Conservation (phyloP, 2,797 vertebrate genomes). For the Lemur catta region DNA sequence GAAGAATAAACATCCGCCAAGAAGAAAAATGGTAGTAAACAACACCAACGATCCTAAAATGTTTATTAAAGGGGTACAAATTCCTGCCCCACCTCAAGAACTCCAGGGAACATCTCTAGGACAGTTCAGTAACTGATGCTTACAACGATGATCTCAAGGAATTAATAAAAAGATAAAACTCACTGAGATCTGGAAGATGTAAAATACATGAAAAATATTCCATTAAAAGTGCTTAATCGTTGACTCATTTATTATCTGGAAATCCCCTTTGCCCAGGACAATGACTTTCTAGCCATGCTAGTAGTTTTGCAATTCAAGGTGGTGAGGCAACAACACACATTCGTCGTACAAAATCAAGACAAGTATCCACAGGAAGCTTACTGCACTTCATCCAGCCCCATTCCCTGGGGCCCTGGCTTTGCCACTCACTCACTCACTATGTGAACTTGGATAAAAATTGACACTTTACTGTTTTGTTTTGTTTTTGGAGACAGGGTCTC, state of each 20-base stretch:
- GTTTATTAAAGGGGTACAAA: not conserved
- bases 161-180: not conserved
- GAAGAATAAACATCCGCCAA: not conserved
- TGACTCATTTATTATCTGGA: not conserved
- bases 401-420: not conserved
- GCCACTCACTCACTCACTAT: not conserved
- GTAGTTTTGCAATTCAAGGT: not conserved
- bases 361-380: accelerated
- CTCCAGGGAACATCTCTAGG: not conserved
- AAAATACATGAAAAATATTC: not conserved
- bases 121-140: not conserved
- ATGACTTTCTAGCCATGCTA: not conserved
- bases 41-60: not conserved
- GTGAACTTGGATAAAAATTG: not conserved
- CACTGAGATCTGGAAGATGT: not conserved
- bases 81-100: not conserved
- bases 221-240: not conserved
- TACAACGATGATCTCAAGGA: not conserved
- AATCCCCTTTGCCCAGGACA: not conserved
- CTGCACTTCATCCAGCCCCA: not conserved
- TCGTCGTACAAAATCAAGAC: not conserved
- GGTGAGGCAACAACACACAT: not conserved
- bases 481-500: not conserved
- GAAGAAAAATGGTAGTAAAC: not conserved
- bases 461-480: not conserved